Conservation (phyloP, 1,140 invertebrate genomes). For the Tenebrio molitor region DNA sequence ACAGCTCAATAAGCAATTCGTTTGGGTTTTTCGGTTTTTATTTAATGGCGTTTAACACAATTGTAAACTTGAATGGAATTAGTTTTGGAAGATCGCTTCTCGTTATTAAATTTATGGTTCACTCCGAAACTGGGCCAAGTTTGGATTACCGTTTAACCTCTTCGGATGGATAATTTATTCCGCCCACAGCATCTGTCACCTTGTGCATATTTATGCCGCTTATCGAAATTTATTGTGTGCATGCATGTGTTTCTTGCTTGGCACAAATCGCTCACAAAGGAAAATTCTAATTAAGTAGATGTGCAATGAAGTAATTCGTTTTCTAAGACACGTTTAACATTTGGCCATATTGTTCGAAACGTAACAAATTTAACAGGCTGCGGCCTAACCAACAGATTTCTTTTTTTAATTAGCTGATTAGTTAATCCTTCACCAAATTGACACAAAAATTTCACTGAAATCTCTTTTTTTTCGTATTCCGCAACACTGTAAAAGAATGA, state of each 20-base stretch:
- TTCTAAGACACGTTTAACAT: no score
- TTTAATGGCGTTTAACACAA: neutral
- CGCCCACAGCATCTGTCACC: conserved; percentile 12
- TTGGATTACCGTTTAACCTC: conserved; percentile 26
- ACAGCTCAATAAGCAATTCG: neutral
- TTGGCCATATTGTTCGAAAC: no score
- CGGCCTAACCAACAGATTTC: no score
- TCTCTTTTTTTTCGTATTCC: no score
- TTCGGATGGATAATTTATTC: conserved; percentile 22
- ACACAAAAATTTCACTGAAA: no score
- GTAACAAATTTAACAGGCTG: no score
- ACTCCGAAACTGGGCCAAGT: conserved; percentile 13
- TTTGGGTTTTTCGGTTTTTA: neutral
- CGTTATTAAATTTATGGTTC: conserved; percentile 20
- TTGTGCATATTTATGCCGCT: conserved; percentile 7
- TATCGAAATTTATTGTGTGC: neutral
- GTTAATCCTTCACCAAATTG: no score
- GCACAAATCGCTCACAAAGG: neutral
- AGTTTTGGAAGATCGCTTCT: conserved; percentile 12
- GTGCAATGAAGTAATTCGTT: no score
- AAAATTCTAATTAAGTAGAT: no score
- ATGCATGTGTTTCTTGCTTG: neutral
- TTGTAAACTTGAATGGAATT: conserved; percentile 10
- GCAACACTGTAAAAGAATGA: no score
- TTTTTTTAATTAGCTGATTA: no score